Base-by-base conservation (phyloP, 1,140 invertebrate species). In the Nebria ingens region DNA sequence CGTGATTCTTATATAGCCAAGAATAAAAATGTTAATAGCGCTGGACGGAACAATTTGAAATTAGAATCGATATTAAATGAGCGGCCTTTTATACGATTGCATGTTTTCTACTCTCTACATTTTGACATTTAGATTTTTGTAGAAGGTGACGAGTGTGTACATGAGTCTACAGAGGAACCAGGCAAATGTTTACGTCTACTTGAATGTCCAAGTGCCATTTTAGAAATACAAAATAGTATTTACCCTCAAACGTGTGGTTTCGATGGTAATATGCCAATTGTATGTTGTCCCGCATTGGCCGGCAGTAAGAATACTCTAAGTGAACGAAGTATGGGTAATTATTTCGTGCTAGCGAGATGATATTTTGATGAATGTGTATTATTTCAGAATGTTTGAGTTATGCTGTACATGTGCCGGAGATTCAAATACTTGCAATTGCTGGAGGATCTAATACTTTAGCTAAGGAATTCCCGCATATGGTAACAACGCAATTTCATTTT, bases 401-500 rank as follows among this genome's bases (percentile, higher is more conserved):
- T 51, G 15, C 50, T 34, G 55, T 40, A 21, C n/a, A 51, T 49
- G 49, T 56, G 21, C 29, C 55, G 45, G 19, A n/a, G 29, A 6
- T 29, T 29, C n/a, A 52, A 34, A 19, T 56, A 34, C 49, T 56
- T 42, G 49, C 55, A 9, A 49, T 57, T 23, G 50, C 52, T 4
- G 55, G 55, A 13, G 59, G 59, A 20, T 42, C 23, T 12, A n/a
- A 52, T 21, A 56, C 38, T 15, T 17, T 53, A 19, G 21, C 25
- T 0, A 59, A 53, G 42, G 57, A 61, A 56, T 59, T 59, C 38
- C 59, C 57, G 21, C 59, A 61, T 51, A 59, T 61, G 59, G 59
- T 59, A 55, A 2, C 22, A 23, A 20, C 19, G 22, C 20, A 19
- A 1, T 40, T 51, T 20, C 3, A 1, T 1, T 19, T 1, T 22